Evolutionary conservation across 2,797 vertebrate genomes (phyloP).

Genomic region (Chrysocyon brachyurus): DNA sequence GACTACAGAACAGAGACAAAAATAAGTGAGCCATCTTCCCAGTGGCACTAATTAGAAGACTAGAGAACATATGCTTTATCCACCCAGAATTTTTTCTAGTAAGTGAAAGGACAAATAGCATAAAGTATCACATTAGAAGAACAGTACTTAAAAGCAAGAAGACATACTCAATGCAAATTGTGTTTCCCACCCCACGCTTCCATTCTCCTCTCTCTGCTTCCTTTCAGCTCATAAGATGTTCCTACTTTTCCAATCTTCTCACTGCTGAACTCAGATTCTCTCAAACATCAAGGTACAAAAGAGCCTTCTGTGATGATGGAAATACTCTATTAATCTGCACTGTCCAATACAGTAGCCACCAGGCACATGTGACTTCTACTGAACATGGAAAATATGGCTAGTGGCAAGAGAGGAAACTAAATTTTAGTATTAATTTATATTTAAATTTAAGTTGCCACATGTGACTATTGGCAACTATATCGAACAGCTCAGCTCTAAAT

Average conservation of each 20-base stretch:
- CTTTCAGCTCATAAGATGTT: background rate
- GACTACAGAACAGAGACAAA: background rate
- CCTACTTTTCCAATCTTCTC: background rate
- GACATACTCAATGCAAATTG: background rate
- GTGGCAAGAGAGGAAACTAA: background rate
- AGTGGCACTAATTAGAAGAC: background rate
- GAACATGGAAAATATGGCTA: background rate
- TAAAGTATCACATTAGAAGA: background rate
- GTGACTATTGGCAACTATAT: background rate
- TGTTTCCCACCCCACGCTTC: background rate
- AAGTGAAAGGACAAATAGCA: background rate
- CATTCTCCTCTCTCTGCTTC: background rate
- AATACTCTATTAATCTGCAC: background rate
- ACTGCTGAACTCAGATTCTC: conserved; percentile 8
- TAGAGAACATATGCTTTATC: background rate
- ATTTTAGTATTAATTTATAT: conserved; percentile 40
- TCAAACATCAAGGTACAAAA: background rate
- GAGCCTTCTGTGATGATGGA: background rate
- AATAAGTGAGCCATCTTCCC: background rate
- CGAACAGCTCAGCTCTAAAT: conserved; percentile 5
- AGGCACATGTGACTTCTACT: background rate
- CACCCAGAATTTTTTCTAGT: background rate
- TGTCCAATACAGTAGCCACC: background rate
- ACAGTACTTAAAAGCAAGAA: background rate
- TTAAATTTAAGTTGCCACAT: conserved; percentile 8